Conservation (phyloP, 2,113 vertebrate species). For the Siphamia tubifer region DNA sequence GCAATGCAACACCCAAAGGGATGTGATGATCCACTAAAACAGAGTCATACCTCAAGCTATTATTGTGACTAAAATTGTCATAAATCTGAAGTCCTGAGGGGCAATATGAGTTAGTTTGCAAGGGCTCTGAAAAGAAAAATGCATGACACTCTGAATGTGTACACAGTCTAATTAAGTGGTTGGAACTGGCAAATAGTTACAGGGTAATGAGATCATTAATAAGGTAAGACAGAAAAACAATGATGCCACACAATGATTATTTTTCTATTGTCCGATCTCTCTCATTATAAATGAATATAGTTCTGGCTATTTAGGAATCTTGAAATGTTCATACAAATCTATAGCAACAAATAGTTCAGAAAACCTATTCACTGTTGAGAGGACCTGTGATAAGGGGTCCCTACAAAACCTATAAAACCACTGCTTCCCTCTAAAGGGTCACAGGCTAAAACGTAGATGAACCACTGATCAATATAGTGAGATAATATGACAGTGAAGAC, state of each 20-base stretch:
- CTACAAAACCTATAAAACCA: background rate
- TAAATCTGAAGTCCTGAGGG: background rate
- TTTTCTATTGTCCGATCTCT: background rate
- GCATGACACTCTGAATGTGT: background rate
- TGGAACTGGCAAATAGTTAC: no score
- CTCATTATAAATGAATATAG: background rate
- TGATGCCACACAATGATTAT: background rate
- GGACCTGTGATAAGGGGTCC: no score
- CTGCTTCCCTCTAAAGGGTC: background rate
- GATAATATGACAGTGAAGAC: background rate
- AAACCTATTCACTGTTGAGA: no score
- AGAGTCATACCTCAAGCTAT: conserved; percentile 1
- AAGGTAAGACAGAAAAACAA: background rate
- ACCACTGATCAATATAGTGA: background rate
- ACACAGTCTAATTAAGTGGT: background rate
- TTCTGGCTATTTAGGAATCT: background rate
- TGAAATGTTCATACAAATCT: background rate
- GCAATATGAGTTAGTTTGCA: background rate
- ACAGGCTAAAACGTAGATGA: background rate
- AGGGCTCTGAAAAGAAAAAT: background rate
- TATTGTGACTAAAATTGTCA: conserved; percentile 10
- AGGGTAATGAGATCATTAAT: background rate
- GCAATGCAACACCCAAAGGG: conserved; percentile 50
- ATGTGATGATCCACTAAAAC: conserved; percentile 10
- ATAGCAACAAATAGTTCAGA: no score